Evolutionary conservation across 2,113 vertebrate genomes (phyloP).

Genomic region (Engraulis encrasicolus): DNA sequence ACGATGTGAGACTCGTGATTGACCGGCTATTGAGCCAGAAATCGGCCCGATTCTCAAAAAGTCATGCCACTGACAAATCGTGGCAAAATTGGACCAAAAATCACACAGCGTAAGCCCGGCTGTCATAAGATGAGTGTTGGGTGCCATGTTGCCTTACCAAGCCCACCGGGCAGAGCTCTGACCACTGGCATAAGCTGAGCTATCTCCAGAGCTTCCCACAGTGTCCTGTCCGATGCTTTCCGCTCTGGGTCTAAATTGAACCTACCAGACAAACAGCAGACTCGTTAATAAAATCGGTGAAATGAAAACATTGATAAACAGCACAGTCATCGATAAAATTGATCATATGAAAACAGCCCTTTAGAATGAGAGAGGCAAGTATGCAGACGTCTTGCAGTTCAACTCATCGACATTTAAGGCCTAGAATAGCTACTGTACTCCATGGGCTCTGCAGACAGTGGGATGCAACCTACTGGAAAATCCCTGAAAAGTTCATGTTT

Average conservation of each 20-base stretch:
- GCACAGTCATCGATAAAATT: background rate
- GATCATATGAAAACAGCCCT: background rate
- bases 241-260: constrained; percentile 98
- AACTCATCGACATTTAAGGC: background rate
- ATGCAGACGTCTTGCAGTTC: background rate
- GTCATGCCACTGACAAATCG: too few species aligned
- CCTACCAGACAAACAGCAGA: constrained; percentile 61
- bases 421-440: background rate
- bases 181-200: constrained; percentile 96
- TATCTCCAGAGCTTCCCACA: constrained; percentile 98
- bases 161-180: constrained; percentile 89
- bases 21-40: too few species aligned
- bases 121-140: background rate
- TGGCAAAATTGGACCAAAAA: too few species aligned
- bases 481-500: background rate
- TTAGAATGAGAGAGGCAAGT: background rate
- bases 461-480: background rate
- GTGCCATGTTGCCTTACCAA: constrained; percentile 77
- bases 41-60: too few species aligned
- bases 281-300: background rate
- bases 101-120: too few species aligned
- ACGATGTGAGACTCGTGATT: too few species aligned
- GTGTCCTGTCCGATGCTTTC: constrained; percentile 90
- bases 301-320: background rate
- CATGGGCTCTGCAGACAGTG: background rate